These are phyloP conservation scores for Ormyrus pomaceus DNA, from an alignment of 2,888 invertebrate genomes.

Conservation along the genomic window DNA sequence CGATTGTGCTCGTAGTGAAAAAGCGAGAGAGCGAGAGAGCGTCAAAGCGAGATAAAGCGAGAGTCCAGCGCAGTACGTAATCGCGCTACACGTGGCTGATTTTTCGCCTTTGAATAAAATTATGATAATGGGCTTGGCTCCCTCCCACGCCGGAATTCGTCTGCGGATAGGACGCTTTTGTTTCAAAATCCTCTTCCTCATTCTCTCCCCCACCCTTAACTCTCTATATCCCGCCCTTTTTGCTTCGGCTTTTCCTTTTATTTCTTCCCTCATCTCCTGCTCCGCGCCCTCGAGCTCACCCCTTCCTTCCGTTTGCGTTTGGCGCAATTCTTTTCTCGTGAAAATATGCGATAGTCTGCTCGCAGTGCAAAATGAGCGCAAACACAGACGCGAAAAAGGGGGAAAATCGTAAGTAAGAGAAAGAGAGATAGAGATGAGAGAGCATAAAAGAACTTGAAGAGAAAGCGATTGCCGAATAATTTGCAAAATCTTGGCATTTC, in stretches of 20 bases:
- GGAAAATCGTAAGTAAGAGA: neutral
- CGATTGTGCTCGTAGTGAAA: slow-evolving; percentile 37
- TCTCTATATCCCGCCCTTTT: slow-evolving; percentile 31
- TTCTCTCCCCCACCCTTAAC: slow-evolving; percentile 44
- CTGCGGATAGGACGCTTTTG: slow-evolving; percentile 64
- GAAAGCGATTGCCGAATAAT: slow-evolving; percentile 53
- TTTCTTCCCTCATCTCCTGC: slow-evolving; percentile 32
- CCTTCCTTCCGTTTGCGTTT: slow-evolving; percentile 53
- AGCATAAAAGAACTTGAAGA: slow-evolving; percentile 43
- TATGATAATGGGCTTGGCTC: slow-evolving; percentile 68
- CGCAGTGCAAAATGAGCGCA: slow-evolving; percentile 46
- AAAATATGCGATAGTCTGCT: slow-evolving; percentile 53
- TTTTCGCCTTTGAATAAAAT: slow-evolving; percentile 72
- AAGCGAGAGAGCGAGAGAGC: slow-evolving; percentile 29
- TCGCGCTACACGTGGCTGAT: slow-evolving; percentile 68
- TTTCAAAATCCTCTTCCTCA: slow-evolving; percentile 61
- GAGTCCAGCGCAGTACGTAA: slow-evolving; percentile 49
- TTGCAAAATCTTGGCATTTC: slow-evolving; percentile 43
- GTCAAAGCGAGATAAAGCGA: slow-evolving; percentile 62
- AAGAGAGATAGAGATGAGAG: slow-evolving; percentile 14
- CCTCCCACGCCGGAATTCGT: slow-evolving; percentile 49
- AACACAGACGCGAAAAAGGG: slow-evolving; percentile 28
- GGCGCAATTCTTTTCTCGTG: slow-evolving; percentile 50
- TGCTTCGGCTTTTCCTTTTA: slow-evolving; percentile 43
- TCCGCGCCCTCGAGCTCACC: neutral